Evolutionary conservation across 2,113 vertebrate genomes (phyloP).

Genomic region (Eulemur rufifrons): DNA sequence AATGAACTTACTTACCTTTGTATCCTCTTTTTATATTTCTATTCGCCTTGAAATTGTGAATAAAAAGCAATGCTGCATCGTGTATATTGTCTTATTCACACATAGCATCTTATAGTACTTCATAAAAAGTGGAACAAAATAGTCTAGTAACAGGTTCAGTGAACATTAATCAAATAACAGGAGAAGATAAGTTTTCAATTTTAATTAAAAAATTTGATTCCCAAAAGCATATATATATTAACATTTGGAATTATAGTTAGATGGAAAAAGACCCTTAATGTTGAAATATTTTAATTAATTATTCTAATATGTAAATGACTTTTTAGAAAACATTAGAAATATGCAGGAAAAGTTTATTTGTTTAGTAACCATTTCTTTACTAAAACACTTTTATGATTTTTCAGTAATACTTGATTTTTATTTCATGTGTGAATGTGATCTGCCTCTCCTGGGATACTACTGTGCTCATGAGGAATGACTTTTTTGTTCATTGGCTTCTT

Average conservation of each 20-base stretch:
- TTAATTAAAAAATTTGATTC: not conserved
- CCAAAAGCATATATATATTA: not conserved
- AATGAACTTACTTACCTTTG: conserved; percentile 58
- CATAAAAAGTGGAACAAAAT: not conserved
- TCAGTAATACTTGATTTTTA: not conserved
- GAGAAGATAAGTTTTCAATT: not conserved
- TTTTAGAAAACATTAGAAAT: not conserved
- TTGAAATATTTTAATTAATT: conserved; percentile 25
- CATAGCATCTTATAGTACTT: not conserved
- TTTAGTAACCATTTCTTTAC: not conserved
- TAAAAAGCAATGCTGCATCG: not conserved
- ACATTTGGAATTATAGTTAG: not conserved
- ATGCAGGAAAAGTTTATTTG: not conserved
- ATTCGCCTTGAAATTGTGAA: conserved; percentile 55
- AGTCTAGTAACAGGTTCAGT: not conserved
- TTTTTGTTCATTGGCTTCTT: not conserved
- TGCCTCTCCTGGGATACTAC: not conserved
- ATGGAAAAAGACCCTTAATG: not conserved
- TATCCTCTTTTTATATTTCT: conserved; percentile 60
- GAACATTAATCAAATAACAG: not conserved
- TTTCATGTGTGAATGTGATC: not conserved
- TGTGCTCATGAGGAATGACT: not conserved
- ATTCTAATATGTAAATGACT: not conserved
- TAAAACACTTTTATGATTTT: not conserved
- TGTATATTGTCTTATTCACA: not conserved